Percentiles rank a stretch among this genome's conserved stretches.
Evolutionary conservation across 2,888 invertebrate genomes (phyloP).

Genomic region (Corythucha ciliata): DNA sequence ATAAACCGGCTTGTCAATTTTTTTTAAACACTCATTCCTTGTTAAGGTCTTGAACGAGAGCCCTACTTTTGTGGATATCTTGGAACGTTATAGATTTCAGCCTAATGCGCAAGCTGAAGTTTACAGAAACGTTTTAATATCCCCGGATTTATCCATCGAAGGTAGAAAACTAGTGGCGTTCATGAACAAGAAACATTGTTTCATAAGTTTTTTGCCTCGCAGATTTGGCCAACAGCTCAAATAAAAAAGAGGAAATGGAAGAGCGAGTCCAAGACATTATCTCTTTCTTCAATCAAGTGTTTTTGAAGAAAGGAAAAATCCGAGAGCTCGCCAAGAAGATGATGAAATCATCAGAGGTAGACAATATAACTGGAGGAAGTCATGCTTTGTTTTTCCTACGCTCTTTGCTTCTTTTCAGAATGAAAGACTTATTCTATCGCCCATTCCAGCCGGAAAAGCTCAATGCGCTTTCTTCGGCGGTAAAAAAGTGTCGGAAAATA

Average conservation of each 20-base stretch:
- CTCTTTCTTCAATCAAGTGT: conserved; percentile 86
- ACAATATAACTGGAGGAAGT: no score
- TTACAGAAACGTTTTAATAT: conserved; percentile 78
- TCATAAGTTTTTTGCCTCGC: no score
- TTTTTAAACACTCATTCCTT: no score
- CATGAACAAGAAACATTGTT: no score
- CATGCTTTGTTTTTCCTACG: no score
- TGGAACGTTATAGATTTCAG: conserved; percentile 85
- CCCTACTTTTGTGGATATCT: conserved; percentile 77
- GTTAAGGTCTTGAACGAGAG: conserved; percentile 51
- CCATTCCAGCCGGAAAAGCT: conserved; percentile 62
- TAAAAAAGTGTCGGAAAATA: conserved; percentile 41
- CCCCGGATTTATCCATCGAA: conserved; percentile 25
- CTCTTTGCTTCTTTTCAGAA: no score
- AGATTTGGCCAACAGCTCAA: no score
- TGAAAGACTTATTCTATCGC: no score
- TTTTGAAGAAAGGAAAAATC: conserved; percentile 73
- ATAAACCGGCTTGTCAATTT: no score
- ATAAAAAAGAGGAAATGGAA: conserved; percentile 31
- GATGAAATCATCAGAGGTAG: no score
- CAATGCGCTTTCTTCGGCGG: conserved; percentile 76
- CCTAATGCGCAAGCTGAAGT: conserved; percentile 88
- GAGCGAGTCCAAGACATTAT: conserved; percentile 84
- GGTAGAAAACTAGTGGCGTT: no score
- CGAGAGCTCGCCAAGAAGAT: conserved; percentile 65